Base-by-base conservation (phyloP, 2,888 invertebrate species). In the Gymnoscelis rufifasciata region DNA sequence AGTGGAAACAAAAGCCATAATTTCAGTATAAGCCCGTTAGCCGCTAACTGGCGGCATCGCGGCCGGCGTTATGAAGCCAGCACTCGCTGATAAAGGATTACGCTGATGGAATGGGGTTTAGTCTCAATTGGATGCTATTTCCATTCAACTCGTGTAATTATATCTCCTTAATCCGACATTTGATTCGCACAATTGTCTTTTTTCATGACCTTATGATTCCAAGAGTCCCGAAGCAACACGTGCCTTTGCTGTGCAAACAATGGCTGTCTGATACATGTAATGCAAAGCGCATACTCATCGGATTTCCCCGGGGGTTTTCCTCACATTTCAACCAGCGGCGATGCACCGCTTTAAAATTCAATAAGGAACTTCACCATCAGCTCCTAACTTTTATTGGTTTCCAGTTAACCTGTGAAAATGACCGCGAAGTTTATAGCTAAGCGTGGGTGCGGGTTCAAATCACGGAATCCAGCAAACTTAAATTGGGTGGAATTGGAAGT, bases 401-500 rank as follows among this genome's bases (percentile, higher is more conserved):
- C 8, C 8, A 6, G 3, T 26, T 8, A 8, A 6, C 5, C 5
- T 26, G 14, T 30, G 27, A 13, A 39, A 51, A 40, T 47, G 26
- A 41, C 43, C 24, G 29, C n/a, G 13, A 27, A 38, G 42, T 39
- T 37, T 27, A 46, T 37, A 29, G 39, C 24, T 43, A 14, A 29
- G 46, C 27, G 12, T 29, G 41, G 26, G 43, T 28, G 40, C 42
- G 14, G 46, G 35, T 10, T 7, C 38, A 35, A 47, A 41, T 56
- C 49, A 41, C 8, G 46, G 48, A 57, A 56, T 36, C 50, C 44
- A 39, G 42, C 43, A 23, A 71, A 71, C 57, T 71, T 68, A 70
- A 71, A 71, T 70, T 67, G 66, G 64, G 62, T 64, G 47, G 59
- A 59, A 66, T 62, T 54, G 59, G 57, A 56, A 57, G 49, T 47